These are phyloP conservation scores for Saccopteryx leptura DNA, from an alignment of 2,113 vertebrate genomes.

Conservation along the genomic window DNA sequence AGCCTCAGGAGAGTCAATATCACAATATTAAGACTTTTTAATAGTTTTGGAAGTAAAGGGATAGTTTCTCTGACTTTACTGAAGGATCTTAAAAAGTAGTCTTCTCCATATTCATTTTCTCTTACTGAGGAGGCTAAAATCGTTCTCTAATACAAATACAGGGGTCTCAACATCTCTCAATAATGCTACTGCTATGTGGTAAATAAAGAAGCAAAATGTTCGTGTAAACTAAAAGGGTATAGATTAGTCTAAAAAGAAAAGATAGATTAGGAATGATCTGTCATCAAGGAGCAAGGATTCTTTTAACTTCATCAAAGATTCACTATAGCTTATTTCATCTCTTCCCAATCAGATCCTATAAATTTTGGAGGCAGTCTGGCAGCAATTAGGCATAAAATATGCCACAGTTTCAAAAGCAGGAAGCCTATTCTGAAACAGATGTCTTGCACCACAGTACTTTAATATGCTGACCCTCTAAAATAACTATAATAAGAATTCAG, in stretches of 20 bases:
- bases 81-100: slow-evolving; percentile 26
- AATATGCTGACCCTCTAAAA: slow-evolving; percentile 17
- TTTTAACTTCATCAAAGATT: neutral
- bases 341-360: neutral
- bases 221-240: neutral
- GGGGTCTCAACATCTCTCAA: slow-evolving; percentile 11
- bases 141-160: slow-evolving; percentile 4
- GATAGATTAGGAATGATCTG: neutral
- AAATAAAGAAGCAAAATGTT: slow-evolving; percentile 42
- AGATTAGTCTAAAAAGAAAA: slow-evolving; percentile 9
- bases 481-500: neutral
- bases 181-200: neutral
- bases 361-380: neutral
- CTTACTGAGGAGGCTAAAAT: neutral
- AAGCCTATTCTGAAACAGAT: slow-evolving; percentile 1
- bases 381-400: slow-evolving; percentile 31
- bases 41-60: slow-evolving; percentile 36
- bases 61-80: slow-evolving; percentile 39
- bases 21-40: slow-evolving; percentile 45
- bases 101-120: slow-evolving; percentile 21
- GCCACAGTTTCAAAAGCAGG: slow-evolving; percentile 15
- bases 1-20: neutral
- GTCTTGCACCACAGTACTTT: neutral
- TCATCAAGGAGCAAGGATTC: slow-evolving; percentile 14
- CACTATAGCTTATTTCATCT: neutral